These are phyloP conservation scores for Apodemia mormo DNA, from an alignment of 2,888 invertebrate genomes.

Conservation along the genomic window DNA sequence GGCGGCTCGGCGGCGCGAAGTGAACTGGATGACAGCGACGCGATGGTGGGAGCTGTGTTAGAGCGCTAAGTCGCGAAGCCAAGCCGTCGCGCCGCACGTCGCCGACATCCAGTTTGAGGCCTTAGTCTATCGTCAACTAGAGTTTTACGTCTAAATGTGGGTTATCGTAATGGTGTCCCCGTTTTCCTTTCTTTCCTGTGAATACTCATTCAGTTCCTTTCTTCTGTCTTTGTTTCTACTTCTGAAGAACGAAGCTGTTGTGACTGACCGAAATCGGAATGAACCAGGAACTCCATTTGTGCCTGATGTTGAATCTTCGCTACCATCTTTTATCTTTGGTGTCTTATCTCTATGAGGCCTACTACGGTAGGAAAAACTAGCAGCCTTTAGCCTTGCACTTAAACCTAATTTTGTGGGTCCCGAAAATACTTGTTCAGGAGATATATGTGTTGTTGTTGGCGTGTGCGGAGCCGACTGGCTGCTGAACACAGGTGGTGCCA, in stretches of 20 bases:
- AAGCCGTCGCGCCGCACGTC: too few species aligned
- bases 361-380: conserved; percentile 64
- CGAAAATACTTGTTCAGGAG: conserved; percentile 69
- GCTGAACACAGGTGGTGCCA: conserved; percentile 45
- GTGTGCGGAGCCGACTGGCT: conserved; percentile 72
- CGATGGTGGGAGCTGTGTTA: too few species aligned
- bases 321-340: conserved; percentile 53
- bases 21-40: too few species aligned
- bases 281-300: conserved; percentile 56
- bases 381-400: conserved; percentile 59
- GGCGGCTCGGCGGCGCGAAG: too few species aligned
- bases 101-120: too few species aligned
- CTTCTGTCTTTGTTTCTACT: conserved; percentile 53
- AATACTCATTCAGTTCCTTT: conserved; percentile 47
- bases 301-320: conserved; percentile 48
- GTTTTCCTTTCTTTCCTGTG: conserved; percentile 43
- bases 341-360: conserved; percentile 57
- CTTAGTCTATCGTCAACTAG: background rate
- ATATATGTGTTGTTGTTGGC: conserved; percentile 59
- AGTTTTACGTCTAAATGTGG: conserved; percentile 51
- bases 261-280: conserved; percentile 64
- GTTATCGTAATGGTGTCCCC: conserved; percentile 55
- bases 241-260: conserved; percentile 65
- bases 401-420: conserved; percentile 48
- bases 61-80: too few species aligned